Percentiles rank a stretch among this genome's conserved stretches.
Evolutionary conservation across 2,113 vertebrate species (phyloP).

Genomic region (Equus quagga): DNA sequence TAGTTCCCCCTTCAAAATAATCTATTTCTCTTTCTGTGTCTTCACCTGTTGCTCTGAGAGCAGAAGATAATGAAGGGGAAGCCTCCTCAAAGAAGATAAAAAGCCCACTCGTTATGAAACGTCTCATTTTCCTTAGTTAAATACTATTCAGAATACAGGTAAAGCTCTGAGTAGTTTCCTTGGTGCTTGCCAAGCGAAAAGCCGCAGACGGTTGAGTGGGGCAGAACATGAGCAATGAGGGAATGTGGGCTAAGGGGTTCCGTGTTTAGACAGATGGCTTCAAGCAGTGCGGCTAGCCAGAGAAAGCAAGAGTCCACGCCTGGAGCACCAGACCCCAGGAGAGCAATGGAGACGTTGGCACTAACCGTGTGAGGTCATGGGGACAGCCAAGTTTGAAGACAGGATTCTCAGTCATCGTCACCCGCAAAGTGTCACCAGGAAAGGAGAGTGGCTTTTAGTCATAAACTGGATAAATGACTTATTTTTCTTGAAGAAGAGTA

Average conservation of each 20-base stretch:
- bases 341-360: neutral
- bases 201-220: conserved; percentile 26
- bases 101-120: neutral
- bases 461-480: conserved; percentile 33
- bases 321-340: neutral
- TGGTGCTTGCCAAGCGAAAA: conserved; percentile 39
- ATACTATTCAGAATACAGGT: conserved; percentile 36
- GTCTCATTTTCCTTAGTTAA: conserved; percentile 30
- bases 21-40: neutral
- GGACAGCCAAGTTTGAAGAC: conserved; percentile 49
- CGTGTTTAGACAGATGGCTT: conserved; percentile 76
- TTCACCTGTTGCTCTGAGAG: neutral
- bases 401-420: conserved; percentile 24
- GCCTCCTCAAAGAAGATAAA: neutral
- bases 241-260: conserved; percentile 37
- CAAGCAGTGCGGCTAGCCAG: neutral
- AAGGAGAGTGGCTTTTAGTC: conserved; percentile 16
- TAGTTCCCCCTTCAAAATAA: neutral
- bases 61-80: neutral
- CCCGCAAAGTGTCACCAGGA: neutral
- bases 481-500: conserved; percentile 62
- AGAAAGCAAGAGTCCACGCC: conserved; percentile 62
- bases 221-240: conserved; percentile 13
- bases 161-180: neutral
- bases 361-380: neutral